These are phyloP conservation scores for Mycalesis mineus DNA, from an alignment of 2,888 invertebrate species.

Conservation along the genomic window DNA sequence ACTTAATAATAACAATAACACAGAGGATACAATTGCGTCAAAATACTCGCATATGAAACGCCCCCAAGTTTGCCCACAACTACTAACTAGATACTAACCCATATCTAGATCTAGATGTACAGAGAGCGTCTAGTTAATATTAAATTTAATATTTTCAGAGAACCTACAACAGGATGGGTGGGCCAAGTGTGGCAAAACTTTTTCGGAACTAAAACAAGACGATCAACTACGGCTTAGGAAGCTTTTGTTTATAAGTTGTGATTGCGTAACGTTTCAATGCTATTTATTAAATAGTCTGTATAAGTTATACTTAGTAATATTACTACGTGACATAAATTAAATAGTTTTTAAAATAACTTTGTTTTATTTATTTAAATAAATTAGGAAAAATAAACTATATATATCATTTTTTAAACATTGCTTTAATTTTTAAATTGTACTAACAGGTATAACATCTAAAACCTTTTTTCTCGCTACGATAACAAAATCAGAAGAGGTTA, in stretches of 20 bases:
- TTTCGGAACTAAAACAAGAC: conserved; percentile 35
- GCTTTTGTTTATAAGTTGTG: not conserved
- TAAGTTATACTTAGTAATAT: not conserved
- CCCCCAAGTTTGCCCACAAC: too few species aligned
- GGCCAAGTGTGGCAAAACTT: conserved; percentile 53
- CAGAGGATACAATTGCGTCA: too few species aligned
- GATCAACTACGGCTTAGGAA: not conserved
- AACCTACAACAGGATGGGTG: conserved; percentile 61
- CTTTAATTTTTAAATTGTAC: not conserved
- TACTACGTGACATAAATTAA: not conserved
- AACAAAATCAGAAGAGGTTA: too few species aligned
- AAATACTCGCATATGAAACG: too few species aligned
- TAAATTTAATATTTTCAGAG: conserved; percentile 43
- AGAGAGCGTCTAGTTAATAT: not conserved
- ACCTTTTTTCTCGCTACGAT: too few species aligned
- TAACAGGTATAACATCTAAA: too few species aligned
- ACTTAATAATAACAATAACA: too few species aligned
- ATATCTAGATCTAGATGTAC: too few species aligned
- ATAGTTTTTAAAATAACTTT: not conserved
- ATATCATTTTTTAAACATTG: not conserved
- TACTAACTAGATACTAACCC: too few species aligned
- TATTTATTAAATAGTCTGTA: not conserved
- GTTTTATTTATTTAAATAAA: not conserved
- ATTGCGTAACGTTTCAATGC: not conserved
- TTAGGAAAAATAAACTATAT: not conserved